These are phyloP conservation scores for Enteromius fasciolatus DNA, from an alignment of 2,797 vertebrate species.

Conservation along the genomic window DNA sequence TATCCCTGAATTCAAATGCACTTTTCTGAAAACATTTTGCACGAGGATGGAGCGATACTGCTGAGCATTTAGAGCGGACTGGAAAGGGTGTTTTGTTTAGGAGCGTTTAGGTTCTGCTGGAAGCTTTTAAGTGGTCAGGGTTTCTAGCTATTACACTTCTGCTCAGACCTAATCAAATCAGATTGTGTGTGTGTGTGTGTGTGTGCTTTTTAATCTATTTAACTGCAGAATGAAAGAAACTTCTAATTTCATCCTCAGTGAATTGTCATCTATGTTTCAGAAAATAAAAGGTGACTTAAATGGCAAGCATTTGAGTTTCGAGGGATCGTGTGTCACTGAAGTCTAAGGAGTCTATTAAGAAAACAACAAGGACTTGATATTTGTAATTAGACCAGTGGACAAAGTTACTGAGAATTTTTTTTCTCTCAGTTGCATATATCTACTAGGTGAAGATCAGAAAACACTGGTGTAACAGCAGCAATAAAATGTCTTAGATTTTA, in stretches of 20 bases:
- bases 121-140: constrained; percentile 33
- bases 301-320: constrained; percentile 14
- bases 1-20: constrained; percentile 24
- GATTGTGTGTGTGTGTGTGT: neutral
- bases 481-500: constrained; percentile 5
- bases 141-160: neutral
- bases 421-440: neutral
- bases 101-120: constrained; percentile 17
- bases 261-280: constrained; percentile 8
- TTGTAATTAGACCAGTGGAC: constrained; percentile 1
- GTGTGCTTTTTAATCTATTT: neutral
- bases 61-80: neutral
- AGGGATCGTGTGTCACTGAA: constrained; percentile 14
- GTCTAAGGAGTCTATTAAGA: constrained; percentile 13
- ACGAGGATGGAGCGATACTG: constrained; percentile 30
- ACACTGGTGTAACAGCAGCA: neutral
- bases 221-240: constrained; percentile 8
- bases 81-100: constrained; percentile 28
- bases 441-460: neutral
- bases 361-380: constrained; percentile 18
- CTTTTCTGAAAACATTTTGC: constrained; percentile 4
- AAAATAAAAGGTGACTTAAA: constrained; percentile 13
- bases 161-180: neutral
- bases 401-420: neutral
- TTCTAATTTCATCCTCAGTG: neutral